A percentile compares a stretch with the other conserved stretches of the same genome.
phyloP scores from a whole-genome alignment of 2,113 vertebrate genomes.

The Chamaea fasciata region DNA sequence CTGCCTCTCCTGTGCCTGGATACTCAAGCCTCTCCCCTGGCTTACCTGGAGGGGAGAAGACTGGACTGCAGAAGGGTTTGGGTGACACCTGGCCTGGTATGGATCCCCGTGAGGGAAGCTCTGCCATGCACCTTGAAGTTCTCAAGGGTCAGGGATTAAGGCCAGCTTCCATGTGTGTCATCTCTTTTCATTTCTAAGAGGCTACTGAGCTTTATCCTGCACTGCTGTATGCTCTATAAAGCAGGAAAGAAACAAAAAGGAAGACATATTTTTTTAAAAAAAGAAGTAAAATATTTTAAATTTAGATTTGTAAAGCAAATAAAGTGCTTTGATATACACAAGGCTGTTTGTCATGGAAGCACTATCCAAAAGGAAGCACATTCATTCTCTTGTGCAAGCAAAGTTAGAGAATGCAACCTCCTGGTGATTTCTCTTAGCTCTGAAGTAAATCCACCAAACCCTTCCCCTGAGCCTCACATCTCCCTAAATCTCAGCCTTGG shows the following conservation, averaged over 20 bases:
- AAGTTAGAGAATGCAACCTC: not conserved
- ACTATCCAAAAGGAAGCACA: not conserved
- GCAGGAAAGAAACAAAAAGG: not conserved
- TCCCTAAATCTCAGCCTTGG: not conserved
- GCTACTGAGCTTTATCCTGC: not conserved
- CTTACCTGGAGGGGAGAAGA: not conserved
- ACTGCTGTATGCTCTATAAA: not conserved
- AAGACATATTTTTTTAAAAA: not conserved
- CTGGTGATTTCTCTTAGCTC: not conserved
- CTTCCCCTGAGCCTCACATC: not conserved
- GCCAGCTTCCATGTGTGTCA: not conserved
- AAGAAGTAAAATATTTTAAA: not conserved
- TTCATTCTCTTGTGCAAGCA: not conserved
- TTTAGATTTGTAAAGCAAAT: not conserved
- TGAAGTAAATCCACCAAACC: not conserved
- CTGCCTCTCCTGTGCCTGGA: not conserved
- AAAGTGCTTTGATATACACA: not conserved
- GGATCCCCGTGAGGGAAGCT: not conserved
- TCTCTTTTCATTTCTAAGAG: not conserved
- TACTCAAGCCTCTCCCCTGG: not conserved
- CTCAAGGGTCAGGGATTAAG: not conserved
- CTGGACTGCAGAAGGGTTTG: fast-evolving
- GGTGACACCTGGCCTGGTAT: not conserved
- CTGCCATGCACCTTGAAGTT: not conserved
- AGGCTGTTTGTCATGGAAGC: not conserved